These are phyloP conservation scores for Eupithecia tripunctaria DNA, from an alignment of 2,888 invertebrate species.

Conservation along the genomic window DNA sequence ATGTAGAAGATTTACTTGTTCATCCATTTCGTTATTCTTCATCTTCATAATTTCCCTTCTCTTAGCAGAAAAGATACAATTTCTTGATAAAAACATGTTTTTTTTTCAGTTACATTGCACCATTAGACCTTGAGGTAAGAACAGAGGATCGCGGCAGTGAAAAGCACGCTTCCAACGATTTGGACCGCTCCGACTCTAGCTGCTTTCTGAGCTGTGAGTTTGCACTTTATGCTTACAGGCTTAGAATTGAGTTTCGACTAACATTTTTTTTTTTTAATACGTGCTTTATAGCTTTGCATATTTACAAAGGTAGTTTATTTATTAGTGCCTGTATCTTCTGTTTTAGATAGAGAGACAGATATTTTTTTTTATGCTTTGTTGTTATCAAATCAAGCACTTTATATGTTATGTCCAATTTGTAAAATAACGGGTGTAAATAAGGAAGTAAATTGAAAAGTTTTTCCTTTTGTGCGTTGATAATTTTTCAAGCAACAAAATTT, in stretches of 20 bases:
- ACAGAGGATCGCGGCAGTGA: constrained; percentile 51
- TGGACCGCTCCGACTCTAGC: constrained; percentile 80
- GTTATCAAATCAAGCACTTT: not conserved
- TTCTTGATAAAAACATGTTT: not conserved
- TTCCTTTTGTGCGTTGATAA: not conserved
- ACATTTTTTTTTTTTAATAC: not conserved
- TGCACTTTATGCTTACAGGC: constrained; percentile 9
- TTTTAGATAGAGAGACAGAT: not conserved
- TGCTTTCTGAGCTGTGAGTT: constrained; percentile 84
- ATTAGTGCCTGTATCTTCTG: not conserved
- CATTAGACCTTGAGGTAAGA: constrained; percentile 81
- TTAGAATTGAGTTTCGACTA: not conserved
- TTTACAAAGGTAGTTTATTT: not conserved
- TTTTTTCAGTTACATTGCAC: constrained; percentile 75
- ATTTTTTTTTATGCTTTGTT: not conserved
- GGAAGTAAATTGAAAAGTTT: not conserved
- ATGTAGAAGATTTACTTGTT: not conserved
- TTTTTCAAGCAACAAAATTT: not conserved
- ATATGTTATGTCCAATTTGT: not conserved
- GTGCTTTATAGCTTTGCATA: not conserved
- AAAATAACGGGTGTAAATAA: not conserved
- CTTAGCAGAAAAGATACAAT: not conserved
- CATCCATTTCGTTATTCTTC: not conserved
- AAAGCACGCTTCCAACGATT: constrained; percentile 72
- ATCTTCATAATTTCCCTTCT: not conserved